Conservation (phyloP, 2,113 vertebrate genomes). For the Psammodynastes pulverulentus region DNA sequence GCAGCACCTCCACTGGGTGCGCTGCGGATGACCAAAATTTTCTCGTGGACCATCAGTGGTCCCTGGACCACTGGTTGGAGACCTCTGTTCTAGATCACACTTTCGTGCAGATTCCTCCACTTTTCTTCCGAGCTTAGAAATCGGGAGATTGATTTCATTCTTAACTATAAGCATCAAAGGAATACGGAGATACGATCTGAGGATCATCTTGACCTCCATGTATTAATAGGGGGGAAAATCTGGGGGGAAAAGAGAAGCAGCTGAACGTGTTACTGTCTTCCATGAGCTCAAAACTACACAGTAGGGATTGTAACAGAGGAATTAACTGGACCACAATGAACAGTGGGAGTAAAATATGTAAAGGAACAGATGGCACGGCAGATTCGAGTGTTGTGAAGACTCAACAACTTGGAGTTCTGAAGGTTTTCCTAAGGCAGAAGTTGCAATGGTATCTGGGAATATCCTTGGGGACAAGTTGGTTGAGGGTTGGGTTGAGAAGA, state of each 20-base stretch:
- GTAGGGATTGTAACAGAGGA: not conserved
- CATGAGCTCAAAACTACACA: not conserved
- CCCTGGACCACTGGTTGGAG: too few relatives aligned
- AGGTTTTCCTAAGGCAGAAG: not conserved
- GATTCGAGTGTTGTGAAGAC: not conserved
- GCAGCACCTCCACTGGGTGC: too few relatives aligned
- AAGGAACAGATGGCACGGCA: not conserved
- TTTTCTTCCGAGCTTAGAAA: not conserved
- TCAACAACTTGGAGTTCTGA: not conserved
- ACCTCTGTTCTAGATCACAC: not conserved
- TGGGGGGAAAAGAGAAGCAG: not conserved
- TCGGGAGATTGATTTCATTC: not conserved
- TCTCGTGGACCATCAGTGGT: too few relatives aligned
- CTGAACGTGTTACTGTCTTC: not conserved
- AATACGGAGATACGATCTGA: not conserved
- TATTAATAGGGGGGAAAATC: not conserved
- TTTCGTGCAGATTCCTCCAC: not conserved
- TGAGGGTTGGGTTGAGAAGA: too few relatives aligned
- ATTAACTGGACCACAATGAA: not conserved
- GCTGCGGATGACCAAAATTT: too few relatives aligned
- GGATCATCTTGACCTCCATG: not conserved
- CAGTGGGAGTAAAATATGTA: not conserved
- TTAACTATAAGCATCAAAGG: not conserved
- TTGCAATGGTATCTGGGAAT: not conserved
- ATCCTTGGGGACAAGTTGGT: not conserved